phyloP scores from a whole-genome alignment of 2,797 vertebrate species.

The Falco rusticolus region DNA sequence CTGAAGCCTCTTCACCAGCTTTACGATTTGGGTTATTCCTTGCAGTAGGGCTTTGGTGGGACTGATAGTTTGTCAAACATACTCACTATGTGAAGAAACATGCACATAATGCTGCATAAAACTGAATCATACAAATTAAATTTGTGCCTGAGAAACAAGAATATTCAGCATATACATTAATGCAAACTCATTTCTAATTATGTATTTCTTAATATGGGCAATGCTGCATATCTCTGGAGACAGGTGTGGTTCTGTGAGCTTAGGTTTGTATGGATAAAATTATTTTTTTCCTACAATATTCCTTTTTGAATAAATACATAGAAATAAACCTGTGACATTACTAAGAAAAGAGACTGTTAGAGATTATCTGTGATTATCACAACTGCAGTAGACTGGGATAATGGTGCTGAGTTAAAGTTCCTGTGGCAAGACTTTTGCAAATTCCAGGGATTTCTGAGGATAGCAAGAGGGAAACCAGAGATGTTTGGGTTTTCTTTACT shows the following conservation, averaged over 20 bases:
- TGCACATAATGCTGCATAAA: neutral
- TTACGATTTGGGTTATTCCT: neutral
- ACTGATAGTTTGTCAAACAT: neutral
- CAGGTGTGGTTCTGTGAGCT: neutral
- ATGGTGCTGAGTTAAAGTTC: neutral
- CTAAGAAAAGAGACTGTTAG: neutral
- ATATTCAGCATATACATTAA: neutral
- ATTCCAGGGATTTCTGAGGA: conserved; percentile 16
- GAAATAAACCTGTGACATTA: neutral
- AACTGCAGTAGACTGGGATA: neutral
- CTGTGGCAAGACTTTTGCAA: neutral
- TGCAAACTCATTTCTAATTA: neutral
- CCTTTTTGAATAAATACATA: neutral
- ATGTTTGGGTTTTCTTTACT: neutral
- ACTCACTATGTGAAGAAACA: rapidly evolving
- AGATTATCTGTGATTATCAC: neutral
- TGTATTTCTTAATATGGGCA: neutral
- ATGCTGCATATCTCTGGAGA: neutral
- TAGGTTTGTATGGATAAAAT: neutral
- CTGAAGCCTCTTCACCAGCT: neutral
- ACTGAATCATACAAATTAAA: neutral
- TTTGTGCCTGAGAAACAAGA: neutral
- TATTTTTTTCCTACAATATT: neutral
- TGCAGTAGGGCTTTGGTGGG: neutral
- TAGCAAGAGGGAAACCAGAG: neutral